Base-by-base conservation (phyloP, 2,888 invertebrate species). In the Galeopsomyia nigrocyanea region DNA sequence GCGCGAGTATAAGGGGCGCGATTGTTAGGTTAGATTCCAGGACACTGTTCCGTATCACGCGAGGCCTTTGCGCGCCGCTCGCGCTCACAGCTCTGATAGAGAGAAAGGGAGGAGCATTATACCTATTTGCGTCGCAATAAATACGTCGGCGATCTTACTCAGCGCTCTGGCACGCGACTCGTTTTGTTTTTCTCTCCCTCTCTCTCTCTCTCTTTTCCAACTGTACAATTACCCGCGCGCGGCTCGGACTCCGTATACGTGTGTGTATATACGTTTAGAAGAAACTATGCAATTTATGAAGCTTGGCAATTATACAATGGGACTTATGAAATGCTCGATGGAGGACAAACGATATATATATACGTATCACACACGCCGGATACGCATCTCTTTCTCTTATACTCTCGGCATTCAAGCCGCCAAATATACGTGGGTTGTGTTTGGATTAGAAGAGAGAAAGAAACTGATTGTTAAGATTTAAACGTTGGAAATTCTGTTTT, bases 31-130 rank as follows among this genome's bases (percentile, higher is more conserved):
- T 67, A 65, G 75, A 70, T 77, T 75, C 78, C 73, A 71, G 76
- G 73, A 76, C 78, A 79, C 72, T 77, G 78, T 79, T 78, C 77
- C 78, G 71, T 77, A 78, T 79, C 79, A 79, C 79, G 80, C 79
- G 75, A 79, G 65, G 73, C 14, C n/a, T 16, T 9, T 22, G 49
- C 58, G 10, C 17, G 26, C 73, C 16, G 49, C 58, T 1, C 17
- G 26, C 73, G 60, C 73, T 68, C n/a, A n/a, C n/a, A n/a, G n/a
- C 66, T 67, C 73, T 62, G 66, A 70, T 70, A 74, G 73, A 77
- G 75, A 72, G 74, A 75, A 76, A 70, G 67, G 56, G 77, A 75
- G 65, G 70, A 63, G 70, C 77, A 74, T 69, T 78, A 79, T 78
- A 75, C 76, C 77, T 78, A 78, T 71, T 73, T 62, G 68, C 71